Evolutionary conservation across 2,888 invertebrate genomes (phyloP).

Genomic region (Drosophila phalerata): DNA sequence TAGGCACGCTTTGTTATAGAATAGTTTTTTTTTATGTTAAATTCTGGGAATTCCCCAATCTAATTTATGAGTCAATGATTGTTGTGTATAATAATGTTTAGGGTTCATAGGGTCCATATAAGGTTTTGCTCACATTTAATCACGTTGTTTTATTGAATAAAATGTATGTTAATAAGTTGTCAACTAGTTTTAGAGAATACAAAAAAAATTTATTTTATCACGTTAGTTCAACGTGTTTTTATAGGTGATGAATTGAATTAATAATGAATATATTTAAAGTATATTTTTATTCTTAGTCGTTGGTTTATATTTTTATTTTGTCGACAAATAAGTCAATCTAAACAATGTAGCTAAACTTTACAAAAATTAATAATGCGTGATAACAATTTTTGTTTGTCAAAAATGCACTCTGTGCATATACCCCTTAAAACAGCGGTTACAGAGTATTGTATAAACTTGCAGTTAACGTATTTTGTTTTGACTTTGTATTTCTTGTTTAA

Average conservation of each 20-base stretch:
- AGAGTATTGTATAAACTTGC: neutral
- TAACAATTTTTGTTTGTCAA: neutral
- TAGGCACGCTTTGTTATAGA: conserved; percentile 14
- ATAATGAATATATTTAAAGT: too few relatives aligned
- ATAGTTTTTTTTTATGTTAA: conserved; percentile 8
- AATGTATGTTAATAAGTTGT: neutral
- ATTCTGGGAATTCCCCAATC: conserved; percentile 43
- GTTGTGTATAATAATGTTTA: neutral
- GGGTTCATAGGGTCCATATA: neutral
- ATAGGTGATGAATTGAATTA: neutral
- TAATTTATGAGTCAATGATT: conserved; percentile 26
- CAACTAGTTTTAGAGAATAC: neutral
- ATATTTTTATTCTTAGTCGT: neutral
- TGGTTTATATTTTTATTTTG: neutral
- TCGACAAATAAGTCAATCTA: too few relatives aligned
- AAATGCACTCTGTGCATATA: neutral
- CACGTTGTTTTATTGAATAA: conserved; percentile 14
- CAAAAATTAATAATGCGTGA: too few relatives aligned
- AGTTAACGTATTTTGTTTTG: conserved; percentile 4
- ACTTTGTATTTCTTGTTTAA: conserved; percentile 7
- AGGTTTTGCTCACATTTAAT: conserved; percentile 17
- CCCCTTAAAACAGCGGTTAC: too few relatives aligned
- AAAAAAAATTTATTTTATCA: neutral
- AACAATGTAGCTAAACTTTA: too few relatives aligned
- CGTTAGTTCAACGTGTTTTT: neutral